phyloP scores from a whole-genome alignment of 2,888 invertebrate species.

The Anaspis maculata region DNA sequence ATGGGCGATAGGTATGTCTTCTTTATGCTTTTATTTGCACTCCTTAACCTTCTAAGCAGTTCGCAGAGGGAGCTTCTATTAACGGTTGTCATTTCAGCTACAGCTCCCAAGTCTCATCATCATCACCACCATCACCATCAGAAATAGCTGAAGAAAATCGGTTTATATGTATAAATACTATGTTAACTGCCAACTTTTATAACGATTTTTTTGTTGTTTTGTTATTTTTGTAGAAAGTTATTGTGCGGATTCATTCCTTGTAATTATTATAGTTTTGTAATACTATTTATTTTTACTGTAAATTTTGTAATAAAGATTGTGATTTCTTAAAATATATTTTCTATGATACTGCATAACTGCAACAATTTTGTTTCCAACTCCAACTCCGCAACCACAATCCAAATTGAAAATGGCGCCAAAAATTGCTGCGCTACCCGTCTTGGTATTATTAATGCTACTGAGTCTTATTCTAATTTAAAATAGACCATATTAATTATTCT shows the following conservation, averaged over 20 bases:
- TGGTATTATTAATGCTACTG: no score
- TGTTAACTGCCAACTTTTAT: slow-evolving; percentile 26
- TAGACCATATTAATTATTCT: no score
- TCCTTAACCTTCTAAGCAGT: slow-evolving; percentile 19
- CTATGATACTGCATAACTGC: no score
- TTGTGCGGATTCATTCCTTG: slow-evolving; percentile 12
- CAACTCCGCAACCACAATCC: no score
- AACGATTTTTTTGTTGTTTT: slow-evolving; percentile 18
- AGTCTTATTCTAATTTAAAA: no score
- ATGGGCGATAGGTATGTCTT: no score
- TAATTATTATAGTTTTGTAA: slow-evolving; percentile 13
- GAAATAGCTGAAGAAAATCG: slow-evolving; percentile 19
- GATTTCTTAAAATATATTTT: slow-evolving; percentile 16
- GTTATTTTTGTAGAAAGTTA: slow-evolving; percentile 15
- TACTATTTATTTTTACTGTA: slow-evolving; percentile 13
- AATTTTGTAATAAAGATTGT: slow-evolving; percentile 16
- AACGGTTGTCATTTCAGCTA: slow-evolving; percentile 20
- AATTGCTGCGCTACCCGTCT: no score
- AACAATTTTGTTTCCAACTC: no score
- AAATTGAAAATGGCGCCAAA: no score
- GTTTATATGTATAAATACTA: slow-evolving; percentile 11
- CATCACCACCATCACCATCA: no score
- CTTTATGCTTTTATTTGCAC: slow-evolving; percentile 19
- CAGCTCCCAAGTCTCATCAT: slow-evolving; percentile 20
- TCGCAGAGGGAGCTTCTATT: not conserved